These are phyloP conservation scores for Scartelaos histophorus DNA, from an alignment of 2,113 vertebrate species.

Conservation along the genomic window DNA sequence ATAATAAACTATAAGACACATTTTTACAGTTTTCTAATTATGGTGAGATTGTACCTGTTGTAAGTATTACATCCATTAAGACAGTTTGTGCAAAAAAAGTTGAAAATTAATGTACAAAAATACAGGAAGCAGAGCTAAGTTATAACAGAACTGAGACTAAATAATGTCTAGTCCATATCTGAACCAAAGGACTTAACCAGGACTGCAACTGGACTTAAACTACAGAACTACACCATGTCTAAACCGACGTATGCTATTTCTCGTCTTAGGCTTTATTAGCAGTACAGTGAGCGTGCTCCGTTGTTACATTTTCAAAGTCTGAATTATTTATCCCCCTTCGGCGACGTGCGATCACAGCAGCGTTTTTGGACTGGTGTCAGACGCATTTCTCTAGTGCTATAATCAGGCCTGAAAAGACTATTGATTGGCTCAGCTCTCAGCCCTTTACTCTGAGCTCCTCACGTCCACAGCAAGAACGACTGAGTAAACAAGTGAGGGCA, in stretches of 20 bases:
- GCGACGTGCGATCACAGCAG: slow-evolving; percentile 16
- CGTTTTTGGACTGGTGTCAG: slow-evolving; percentile 30
- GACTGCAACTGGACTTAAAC: neutral
- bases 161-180: neutral
- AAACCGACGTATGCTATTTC: neutral
- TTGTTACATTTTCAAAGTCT: slow-evolving; percentile 25
- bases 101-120: no score
- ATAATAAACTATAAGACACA: neutral
- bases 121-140: no score
- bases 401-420: slow-evolving; percentile 35
- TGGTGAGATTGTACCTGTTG: neutral
- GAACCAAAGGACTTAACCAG: neutral
- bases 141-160: no score
- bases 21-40: no score
- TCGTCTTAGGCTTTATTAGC: slow-evolving; percentile 2
- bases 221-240: no score
- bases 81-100: no score
- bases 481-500: neutral
- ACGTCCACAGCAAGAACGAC: neutral
- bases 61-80: no score
- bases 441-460: neutral
- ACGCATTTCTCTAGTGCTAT: slow-evolving; percentile 30
- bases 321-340: slow-evolving; percentile 40
- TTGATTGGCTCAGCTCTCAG: slow-evolving; percentile 37
- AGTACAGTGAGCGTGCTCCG: slow-evolving; percentile 3